These are phyloP conservation scores for Rotaria magnacalcarata DNA, from an alignment of 2,888 invertebrate genomes.

Conservation along the genomic window DNA sequence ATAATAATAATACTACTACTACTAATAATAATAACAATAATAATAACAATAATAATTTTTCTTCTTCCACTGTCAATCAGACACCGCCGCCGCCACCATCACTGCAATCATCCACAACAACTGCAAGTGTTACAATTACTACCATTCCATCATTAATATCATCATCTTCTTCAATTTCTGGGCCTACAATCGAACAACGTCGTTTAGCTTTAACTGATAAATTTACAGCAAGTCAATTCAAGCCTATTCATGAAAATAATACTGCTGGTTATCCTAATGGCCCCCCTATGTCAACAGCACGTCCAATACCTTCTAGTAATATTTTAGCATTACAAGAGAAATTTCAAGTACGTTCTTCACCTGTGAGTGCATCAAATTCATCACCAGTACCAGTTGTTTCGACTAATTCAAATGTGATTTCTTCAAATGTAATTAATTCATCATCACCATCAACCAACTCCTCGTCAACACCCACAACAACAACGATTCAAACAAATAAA, in stretches of 20 bases:
- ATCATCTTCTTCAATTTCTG: no score
- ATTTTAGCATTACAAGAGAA: conserved; percentile 26
- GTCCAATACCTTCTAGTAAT: no score
- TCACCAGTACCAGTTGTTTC: background rate
- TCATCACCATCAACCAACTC: background rate
- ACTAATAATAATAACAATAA: background rate
- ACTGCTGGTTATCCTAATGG: background rate
- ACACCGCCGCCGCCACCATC: background rate
- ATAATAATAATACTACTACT: background rate
- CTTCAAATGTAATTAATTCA: background rate
- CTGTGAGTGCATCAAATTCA: background rate
- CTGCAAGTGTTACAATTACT: background rate
- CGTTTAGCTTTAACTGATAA: background rate
- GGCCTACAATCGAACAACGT: background rate
- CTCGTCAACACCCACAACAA: background rate
- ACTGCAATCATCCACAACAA: background rate
- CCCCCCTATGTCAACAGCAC: background rate
- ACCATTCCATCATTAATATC: background rate
- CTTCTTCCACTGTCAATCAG: background rate
- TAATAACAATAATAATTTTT: background rate
- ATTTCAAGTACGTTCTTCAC: background rate
- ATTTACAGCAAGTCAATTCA: background rate
- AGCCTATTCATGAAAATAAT: background rate
- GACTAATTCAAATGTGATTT: background rate
- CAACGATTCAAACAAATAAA: background rate